Evolutionary conservation across 92 coral and sea anemone species (phyloP).

Genomic region (Palythoa caribaeorum): DNA sequence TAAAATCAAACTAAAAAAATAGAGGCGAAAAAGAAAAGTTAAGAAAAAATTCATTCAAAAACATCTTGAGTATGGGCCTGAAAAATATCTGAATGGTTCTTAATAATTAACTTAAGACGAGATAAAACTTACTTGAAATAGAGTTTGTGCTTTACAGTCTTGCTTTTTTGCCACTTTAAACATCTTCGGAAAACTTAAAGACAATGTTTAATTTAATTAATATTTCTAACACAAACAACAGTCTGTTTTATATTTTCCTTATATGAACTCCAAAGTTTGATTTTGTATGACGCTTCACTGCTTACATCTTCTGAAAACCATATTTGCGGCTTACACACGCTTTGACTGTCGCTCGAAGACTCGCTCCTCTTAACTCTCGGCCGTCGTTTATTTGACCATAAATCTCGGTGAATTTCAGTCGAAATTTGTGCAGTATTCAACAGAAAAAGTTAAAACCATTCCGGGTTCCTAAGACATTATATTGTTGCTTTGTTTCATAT

Average conservation of each 20-base stretch:
- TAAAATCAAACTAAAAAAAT: too few species aligned
- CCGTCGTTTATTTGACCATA: too few species aligned
- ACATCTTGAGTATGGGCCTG: too few species aligned
- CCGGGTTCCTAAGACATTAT: neutral
- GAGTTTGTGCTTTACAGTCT: too few species aligned
- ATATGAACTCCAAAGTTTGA: neutral
- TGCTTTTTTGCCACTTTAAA: neutral
- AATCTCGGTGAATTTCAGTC: neutral
- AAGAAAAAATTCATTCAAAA: too few species aligned
- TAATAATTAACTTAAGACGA: too few species aligned
- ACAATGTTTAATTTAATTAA: too few species aligned
- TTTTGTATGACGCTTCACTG: neutral
- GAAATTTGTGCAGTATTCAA: neutral
- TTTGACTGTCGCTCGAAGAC: neutral
- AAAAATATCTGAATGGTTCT: too few species aligned
- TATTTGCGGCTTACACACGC: neutral
- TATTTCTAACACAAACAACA: neutral
- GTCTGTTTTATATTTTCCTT: neutral
- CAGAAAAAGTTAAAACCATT: neutral
- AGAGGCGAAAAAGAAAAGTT: too few species aligned
- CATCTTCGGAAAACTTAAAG: neutral
- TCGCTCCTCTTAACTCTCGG: too few species aligned
- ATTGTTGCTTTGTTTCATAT: neutral
- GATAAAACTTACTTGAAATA: too few species aligned
- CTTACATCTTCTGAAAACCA: neutral